Conservation (phyloP, 1,140 invertebrate genomes). For the Piezodorus guildinii region DNA sequence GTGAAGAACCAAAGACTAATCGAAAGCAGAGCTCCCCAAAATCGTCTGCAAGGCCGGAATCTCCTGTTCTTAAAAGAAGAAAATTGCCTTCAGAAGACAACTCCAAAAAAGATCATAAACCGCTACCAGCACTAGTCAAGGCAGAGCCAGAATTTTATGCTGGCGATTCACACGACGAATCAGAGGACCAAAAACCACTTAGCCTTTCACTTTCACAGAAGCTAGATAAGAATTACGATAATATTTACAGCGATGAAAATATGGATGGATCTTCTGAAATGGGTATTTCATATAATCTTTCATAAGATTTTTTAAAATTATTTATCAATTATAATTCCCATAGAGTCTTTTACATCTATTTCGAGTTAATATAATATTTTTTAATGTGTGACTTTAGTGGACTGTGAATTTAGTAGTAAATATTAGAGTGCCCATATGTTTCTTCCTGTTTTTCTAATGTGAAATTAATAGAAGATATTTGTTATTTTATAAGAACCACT, state of each 20-base stretch:
- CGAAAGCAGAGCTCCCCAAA: conserved; percentile 19
- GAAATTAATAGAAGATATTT: too few species aligned
- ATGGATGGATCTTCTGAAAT: conserved; percentile 17
- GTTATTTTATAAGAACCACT: too few species aligned
- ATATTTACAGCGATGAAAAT: conserved; percentile 14
- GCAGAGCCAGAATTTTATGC: conserved; percentile 1
- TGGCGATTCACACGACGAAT: background rate
- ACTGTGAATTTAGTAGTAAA: too few species aligned
- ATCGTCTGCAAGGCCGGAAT: conserved; percentile 9
- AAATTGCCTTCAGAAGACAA: background rate
- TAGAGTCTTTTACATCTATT: too few species aligned
- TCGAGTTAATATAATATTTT: too few species aligned
- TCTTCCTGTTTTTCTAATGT: too few species aligned
- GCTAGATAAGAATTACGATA: background rate
- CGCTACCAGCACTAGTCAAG: background rate
- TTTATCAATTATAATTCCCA: too few species aligned
- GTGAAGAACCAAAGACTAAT: background rate
- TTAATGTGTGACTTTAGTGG: too few species aligned
- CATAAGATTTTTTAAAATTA: too few species aligned
- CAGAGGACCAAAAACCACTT: conserved; percentile 7
- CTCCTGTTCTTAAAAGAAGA: conserved; percentile 15
- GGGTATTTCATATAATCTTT: background rate
- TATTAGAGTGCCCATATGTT: too few species aligned
- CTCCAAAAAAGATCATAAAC: background rate
- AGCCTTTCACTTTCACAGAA: conserved; percentile 1